Evolutionary conservation across 23 tunicate species (phyloP), one percentile per base, ranked within the genome.

Genomic region (Oikopleura albicans): DNA sequence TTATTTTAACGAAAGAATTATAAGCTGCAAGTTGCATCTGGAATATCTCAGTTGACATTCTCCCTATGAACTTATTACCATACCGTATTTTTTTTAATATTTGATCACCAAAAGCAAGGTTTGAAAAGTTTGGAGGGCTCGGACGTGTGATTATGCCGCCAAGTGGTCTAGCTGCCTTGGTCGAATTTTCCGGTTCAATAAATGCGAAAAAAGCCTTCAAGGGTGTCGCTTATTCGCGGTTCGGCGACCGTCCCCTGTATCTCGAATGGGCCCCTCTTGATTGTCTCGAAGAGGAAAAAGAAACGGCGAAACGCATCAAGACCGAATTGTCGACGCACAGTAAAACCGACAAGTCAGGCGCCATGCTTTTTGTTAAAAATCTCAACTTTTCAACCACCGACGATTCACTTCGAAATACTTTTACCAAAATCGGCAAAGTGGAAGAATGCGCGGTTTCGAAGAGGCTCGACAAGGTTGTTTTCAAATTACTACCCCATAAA

Each of bases 241-340:
- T 90, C 85, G 97, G 91, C 40, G 85, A 87, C 75, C 83, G 84
- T 39, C 99, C 99, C 2, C 84, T 95, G 35, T 90, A 90, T 85
- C 76, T 95, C 2, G 99, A 95, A 84, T 95, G 99, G 99, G 99
- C 99, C 1, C 99, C 99, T 16, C 4, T 71, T 71, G 79, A 71
- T 37, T 71, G 79, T 31, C 37, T 71, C 4, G 79, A 71, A 31
- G 79, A 71, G 4, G 79, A 71, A 29, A 71, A 71, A 16, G 35
- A 2, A 2, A 29, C 35, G 33, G 4, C 28, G 35, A 71, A 71
- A 29, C 79, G 79, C 28, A 4, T 71, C 35, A 29, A 2, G 31
- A 71, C 29, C 29, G 33, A 29, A 16, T 16, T n/a, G 34, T 71
- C 79, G 2, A 2, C 29, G 34, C 4, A 22, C 63, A 49, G 63